Evolutionary conservation across 2,113 vertebrate genomes (phyloP), one percentile per base, ranked within the genome.

Genomic region (Chionomys nivalis): DNA sequence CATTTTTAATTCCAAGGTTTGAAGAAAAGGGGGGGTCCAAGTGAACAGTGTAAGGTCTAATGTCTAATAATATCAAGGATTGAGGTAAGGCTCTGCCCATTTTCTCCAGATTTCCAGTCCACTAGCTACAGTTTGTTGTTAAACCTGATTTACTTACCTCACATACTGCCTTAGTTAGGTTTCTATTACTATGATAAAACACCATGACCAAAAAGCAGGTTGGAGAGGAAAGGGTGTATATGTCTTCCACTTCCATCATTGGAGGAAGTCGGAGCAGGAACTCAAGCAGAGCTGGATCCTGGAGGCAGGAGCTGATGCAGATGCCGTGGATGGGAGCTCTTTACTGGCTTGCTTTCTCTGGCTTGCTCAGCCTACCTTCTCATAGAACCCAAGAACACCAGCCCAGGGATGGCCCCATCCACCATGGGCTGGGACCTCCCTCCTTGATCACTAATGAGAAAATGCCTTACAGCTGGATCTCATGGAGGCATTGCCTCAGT

Each of bases 1-100:
- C 44, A 75, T 89, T 82, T 93, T 82, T 78, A 89, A 89, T 33
- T 39, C 63, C n/a, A 77, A 36, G 33, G 61, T 93, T 39, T 82
- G 63, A 77, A 5, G 47, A 75, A 23, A 24, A 28, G 14, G 19
- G 31, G 31, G 31, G 17, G 5, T 78, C 55, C 26, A 66, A 66
- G 26, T 1, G 21, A 72, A 76, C 2, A 12, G 7, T 21, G 6
- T 89, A 52, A 76, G 14, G 52, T 82, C 85, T 2, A 58, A 36
- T 11, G 28, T 17, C 5, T 65, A 72, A 21, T 68, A 26, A 42
- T 65, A 92, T 55, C 42, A 49, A 72, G 28, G 58, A 63, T 24
- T 33, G 21, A 61, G 39, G 72, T 58, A 68, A 52, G 24, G 31
- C 90, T 78, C 81, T 0, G 0, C 24, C 78, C 17, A 11, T 68